Evolutionary conservation across 2,113 vertebrate genomes (phyloP).

Genomic region (Istiophorus platypterus): DNA sequence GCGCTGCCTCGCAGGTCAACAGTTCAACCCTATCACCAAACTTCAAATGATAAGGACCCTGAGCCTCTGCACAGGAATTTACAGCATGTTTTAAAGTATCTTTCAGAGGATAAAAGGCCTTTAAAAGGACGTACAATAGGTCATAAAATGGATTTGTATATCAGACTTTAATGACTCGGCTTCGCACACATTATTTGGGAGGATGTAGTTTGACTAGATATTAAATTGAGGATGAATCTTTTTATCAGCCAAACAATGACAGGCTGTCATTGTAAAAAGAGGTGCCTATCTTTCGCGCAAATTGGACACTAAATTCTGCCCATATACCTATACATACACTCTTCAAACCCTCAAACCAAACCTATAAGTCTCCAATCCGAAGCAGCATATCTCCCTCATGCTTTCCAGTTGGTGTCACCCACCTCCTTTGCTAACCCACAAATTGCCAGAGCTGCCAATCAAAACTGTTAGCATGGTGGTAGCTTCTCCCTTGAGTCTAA

Average conservation of each 20-base stretch:
- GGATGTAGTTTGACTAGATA: conserved; percentile 22
- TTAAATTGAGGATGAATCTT: conserved; percentile 35
- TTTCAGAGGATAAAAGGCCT: conserved; percentile 65
- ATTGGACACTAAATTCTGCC: not conserved
- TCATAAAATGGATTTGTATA: conserved; percentile 77
- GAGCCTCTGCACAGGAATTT: conserved; percentile 67
- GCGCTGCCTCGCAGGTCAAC: conserved; percentile 30
- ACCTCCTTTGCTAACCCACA: not conserved
- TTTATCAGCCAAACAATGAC: conserved; percentile 71
- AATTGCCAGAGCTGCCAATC: conserved; percentile 57
- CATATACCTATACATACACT: not conserved
- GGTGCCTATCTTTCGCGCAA: conserved; percentile 5
- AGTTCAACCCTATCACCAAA: conserved; percentile 56
- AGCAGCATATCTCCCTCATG: conserved; percentile 10
- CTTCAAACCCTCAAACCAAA: conserved; percentile 26
- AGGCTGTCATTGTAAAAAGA: conserved; percentile 49
- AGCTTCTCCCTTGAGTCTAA: conserved; percentile 34
- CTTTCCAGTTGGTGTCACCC: not conserved
- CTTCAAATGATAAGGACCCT: conserved; percentile 58
- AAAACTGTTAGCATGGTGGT: conserved; percentile 55
- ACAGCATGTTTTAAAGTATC: conserved; percentile 71
- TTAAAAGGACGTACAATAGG: conserved; percentile 74
- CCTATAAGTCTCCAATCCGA: not conserved
- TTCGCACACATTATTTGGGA: conserved; percentile 47
- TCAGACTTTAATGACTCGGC: conserved; percentile 69